Base-by-base conservation (phyloP, 92 coral and sea anemone genomes). In the Siderastrea radians region DNA sequence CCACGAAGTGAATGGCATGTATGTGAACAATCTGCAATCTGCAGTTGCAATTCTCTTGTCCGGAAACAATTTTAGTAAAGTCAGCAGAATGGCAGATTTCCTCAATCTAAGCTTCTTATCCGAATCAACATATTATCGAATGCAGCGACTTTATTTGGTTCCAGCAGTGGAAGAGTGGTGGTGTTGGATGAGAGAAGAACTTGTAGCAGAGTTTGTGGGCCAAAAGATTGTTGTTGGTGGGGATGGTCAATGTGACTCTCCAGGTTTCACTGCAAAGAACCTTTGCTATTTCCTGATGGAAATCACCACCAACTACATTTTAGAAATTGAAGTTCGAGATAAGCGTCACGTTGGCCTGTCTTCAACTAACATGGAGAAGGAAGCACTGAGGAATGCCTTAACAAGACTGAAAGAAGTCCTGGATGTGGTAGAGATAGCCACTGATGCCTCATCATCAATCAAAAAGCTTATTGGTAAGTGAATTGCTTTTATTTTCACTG, bases 231-330 rank as follows among this genome's bases (percentile, higher is more conserved):
- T 91, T 13, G 68, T 86, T 26, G 70, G 52, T 70, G 91, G 94
- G 14, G 94, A 91, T 82, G 94, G 94, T 13, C 94, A 90, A 74
- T 90, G 90, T 57, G 90, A 90, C 74, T 90, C 82, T 6, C 90
- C 93, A 60, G 90, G 93, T 4, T 67, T 45, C 49, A 86, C 62
- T 44, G 94, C 88, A 44, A 90, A 90, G 68, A 70, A 85, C 48
- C 83, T 90, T 1, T 90, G 38, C 38, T 26, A 26, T 26, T 26
- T 26, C 38, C 38, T 26, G 38, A 26, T 26, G 38, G 38, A 26
- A 4, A 12, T 62, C 11, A 72, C 48, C 8, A 90, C n/a, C 6
- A 3, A 15, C 16, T 87, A 69, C 72, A 75, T 86, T 4, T 15
- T 90, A 17, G 82, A 90, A 12, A 4, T 90, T 10, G 90, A 90